These are phyloP conservation scores for Epiblema foenella DNA, from an alignment of 2,888 invertebrate genomes.

Conservation along the genomic window DNA sequence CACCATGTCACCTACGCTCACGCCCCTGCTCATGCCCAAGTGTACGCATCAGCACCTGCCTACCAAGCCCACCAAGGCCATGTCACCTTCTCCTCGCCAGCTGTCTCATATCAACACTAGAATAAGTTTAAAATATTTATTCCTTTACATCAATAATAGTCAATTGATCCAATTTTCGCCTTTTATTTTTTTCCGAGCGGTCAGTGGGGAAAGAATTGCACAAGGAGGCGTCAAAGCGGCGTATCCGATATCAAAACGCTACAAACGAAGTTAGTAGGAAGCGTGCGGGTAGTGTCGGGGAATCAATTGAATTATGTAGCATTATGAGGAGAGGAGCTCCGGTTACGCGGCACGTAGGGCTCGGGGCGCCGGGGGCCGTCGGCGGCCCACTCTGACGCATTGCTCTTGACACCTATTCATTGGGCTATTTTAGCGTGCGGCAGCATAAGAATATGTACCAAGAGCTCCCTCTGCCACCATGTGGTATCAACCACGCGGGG, in stretches of 20 bases:
- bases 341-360: constrained; percentile 77
- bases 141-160: constrained; percentile 58
- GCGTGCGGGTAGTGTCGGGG: constrained; percentile 83
- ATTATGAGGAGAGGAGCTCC: constrained; percentile 79
- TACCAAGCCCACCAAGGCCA: constrained; percentile 58
- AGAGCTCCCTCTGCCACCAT: constrained; percentile 52
- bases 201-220: constrained; percentile 68
- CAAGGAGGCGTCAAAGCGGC: constrained; percentile 77
- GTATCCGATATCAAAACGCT: constrained; percentile 84
- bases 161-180: constrained; percentile 50
- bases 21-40: constrained; percentile 42
- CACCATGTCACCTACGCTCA: constrained; percentile 48
- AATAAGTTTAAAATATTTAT: constrained; percentile 61
- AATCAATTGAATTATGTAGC: constrained; percentile 84
- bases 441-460: constrained; percentile 48
- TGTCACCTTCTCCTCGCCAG: constrained; percentile 70
- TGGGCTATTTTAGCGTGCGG: constrained; percentile 69
- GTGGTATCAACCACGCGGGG: constrained; percentile 46
- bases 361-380: constrained; percentile 53
- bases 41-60: constrained; percentile 49
- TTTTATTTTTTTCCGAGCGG: constrained; percentile 63
- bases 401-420: constrained; percentile 80
- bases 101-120: constrained; percentile 76
- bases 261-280: constrained; percentile 81
- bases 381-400: constrained; percentile 71